These are phyloP conservation scores for Chrysolina haemoptera DNA, from an alignment of 2,888 invertebrate species.

Conservation along the genomic window DNA sequence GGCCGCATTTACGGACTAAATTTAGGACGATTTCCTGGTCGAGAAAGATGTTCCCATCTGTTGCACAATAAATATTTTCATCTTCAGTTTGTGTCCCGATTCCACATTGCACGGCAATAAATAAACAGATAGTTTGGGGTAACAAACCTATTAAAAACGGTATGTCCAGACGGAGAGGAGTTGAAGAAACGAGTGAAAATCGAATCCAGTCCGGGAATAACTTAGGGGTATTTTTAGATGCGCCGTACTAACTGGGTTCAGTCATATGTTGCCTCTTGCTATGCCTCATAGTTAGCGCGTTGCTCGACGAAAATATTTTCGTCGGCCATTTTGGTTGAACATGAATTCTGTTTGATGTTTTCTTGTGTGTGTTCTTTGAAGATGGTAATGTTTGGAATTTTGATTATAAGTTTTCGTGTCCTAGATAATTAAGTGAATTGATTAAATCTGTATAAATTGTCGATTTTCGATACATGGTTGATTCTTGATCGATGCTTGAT, in stretches of 20 bases:
- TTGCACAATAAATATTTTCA: slow-evolving; percentile 24
- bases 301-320: not conserved
- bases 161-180: not conserved
- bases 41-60: slow-evolving; percentile 28
- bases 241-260: slow-evolving; percentile 27
- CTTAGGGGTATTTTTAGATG: slow-evolving; percentile 37
- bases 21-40: slow-evolving; percentile 14
- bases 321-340: slow-evolving; percentile 12
- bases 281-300: slow-evolving; percentile 27
- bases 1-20: slow-evolving; percentile 15
- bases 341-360: slow-evolving; percentile 31
- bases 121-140: slow-evolving; percentile 27
- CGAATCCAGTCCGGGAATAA: slow-evolving; percentile 32
- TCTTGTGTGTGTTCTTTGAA: slow-evolving; percentile 30
- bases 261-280: slow-evolving; percentile 24
- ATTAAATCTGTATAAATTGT: no score
- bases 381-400: slow-evolving; percentile 29
- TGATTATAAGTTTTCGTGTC: not conserved
- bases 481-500: no score
- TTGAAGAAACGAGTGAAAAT: slow-evolving; percentile 29
- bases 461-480: no score
- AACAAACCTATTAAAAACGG: slow-evolving; percentile 27
- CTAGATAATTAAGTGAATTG: no score
- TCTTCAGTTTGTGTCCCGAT: not conserved
- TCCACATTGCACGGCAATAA: not conserved